These are phyloP conservation scores for Fregata magnificens DNA, from an alignment of 2,113 vertebrate genomes.

Conservation along the genomic window DNA sequence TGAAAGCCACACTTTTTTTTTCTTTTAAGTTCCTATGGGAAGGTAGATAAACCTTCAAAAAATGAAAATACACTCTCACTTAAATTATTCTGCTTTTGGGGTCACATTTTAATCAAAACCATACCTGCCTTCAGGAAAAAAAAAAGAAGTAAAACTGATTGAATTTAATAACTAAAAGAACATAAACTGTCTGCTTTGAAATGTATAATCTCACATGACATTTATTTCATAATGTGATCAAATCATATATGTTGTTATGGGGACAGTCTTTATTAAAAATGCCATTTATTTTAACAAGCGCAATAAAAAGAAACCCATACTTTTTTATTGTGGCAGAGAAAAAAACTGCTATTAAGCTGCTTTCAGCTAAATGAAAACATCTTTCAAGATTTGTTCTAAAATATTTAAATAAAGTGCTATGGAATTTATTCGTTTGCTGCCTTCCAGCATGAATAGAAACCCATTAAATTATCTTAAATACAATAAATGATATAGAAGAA, in stretches of 20 bases:
- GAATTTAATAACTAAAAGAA: conserved; percentile 76
- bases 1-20: not conserved
- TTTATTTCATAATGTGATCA: conserved; percentile 73
- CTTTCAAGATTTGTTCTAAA: conserved; percentile 73
- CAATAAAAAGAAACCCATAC: conserved; percentile 66
- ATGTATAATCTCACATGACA: conserved; percentile 72
- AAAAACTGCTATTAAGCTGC: conserved; percentile 73
- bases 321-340: conserved; percentile 59
- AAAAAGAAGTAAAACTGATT: conserved; percentile 67
- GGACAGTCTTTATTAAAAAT: conserved; percentile 79
- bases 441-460: conserved; percentile 40
- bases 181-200: conserved; percentile 71
- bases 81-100: conserved; percentile 65
- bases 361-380: conserved; percentile 75
- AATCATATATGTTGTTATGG: conserved; percentile 72
- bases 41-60: conserved; percentile 52
- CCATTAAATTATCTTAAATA: conserved; percentile 62
- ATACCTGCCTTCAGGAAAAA: conserved; percentile 67
- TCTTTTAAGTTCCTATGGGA: conserved; percentile 34
- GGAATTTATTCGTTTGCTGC: conserved; percentile 66
- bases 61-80: conserved; percentile 31
- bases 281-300: conserved; percentile 76
- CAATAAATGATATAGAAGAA: conserved; percentile 47
- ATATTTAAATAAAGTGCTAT: conserved; percentile 75
- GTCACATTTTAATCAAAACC: conserved; percentile 76